These are phyloP conservation scores for Onchidella celtica DNA, from an alignment of 2,888 invertebrate species.

Conservation along the genomic window DNA sequence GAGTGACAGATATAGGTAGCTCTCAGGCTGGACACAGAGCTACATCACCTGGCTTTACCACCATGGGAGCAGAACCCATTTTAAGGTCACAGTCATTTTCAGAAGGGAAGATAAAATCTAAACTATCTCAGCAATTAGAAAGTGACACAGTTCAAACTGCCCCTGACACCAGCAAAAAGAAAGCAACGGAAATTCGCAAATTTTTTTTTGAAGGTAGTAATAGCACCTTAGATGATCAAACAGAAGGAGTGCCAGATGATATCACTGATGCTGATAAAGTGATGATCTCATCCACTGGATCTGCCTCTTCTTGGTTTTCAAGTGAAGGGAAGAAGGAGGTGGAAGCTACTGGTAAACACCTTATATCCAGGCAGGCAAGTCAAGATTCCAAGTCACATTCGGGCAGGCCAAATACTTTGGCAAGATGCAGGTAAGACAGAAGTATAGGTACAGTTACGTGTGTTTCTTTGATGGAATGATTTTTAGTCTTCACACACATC, in stretches of 20 bases:
- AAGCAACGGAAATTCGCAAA: no score
- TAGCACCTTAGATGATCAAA: no score
- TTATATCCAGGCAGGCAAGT: conserved; percentile 20
- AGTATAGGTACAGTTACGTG: no score
- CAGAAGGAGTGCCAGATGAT: no score
- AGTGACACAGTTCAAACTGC: no score
- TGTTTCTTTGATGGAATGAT: no score
- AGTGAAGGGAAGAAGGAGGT: conserved; percentile 28
- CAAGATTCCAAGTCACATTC: background rate
- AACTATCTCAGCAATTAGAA: conserved; percentile 55
- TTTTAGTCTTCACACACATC: no score
- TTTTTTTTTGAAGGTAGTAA: no score
- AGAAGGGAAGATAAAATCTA: conserved; percentile 52
- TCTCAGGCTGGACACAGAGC: no score
- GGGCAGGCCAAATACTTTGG: conserved; percentile 6
- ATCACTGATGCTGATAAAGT: conserved; percentile 9
- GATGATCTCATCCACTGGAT: conserved; percentile 17
- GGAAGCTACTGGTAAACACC: background rate
- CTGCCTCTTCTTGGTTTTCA: conserved; percentile 9
- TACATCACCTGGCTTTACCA: conserved; percentile 10
- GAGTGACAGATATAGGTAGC: no score
- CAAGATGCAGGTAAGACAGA: conserved; percentile 30
- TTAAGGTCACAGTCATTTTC: conserved; percentile 45
- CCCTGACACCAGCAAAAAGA: no score
- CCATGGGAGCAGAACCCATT: conserved; percentile 17